These are phyloP conservation scores for Homarus gammarus DNA, from an alignment of 2,888 invertebrate genomes.

Conservation along the genomic window DNA sequence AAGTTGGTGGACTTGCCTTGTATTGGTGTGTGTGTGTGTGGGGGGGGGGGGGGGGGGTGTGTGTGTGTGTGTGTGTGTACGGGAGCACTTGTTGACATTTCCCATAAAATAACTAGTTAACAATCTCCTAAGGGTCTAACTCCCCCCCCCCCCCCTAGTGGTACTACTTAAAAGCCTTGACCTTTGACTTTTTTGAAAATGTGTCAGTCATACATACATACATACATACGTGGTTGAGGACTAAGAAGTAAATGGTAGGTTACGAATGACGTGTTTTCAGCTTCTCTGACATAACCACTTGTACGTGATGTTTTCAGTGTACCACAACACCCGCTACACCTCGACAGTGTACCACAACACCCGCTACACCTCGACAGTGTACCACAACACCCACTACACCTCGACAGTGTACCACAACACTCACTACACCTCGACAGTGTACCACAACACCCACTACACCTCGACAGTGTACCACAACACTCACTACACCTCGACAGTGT, in stretches of 20 bases:
- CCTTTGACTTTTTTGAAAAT: too few species aligned
- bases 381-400: neutral
- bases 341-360: constrained; percentile 4
- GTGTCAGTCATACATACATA: too few species aligned
- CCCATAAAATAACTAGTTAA: too few species aligned
- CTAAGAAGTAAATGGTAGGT: too few species aligned
- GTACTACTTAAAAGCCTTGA: too few species aligned
- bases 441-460: constrained; percentile 18
- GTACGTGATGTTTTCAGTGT: too few species aligned
- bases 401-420: constrained; percentile 7
- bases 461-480: constrained; percentile 20
- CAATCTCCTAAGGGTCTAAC: too few species aligned
- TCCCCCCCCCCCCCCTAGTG: too few species aligned
- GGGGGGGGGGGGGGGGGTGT: neutral
- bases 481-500: constrained; percentile 15
- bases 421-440: neutral
- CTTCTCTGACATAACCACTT: neutral
- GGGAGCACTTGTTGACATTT: neutral
- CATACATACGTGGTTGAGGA: too few species aligned
- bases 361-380: neutral
- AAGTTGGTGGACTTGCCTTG: too few species aligned
- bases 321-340: constrained; percentile 1
- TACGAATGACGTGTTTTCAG: too few species aligned
- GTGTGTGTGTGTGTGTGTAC: constrained; percentile 36
- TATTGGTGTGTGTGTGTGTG: constrained; percentile 2